Evolutionary conservation across 2,113 vertebrate species (phyloP).

Genomic region (Conger conger): DNA sequence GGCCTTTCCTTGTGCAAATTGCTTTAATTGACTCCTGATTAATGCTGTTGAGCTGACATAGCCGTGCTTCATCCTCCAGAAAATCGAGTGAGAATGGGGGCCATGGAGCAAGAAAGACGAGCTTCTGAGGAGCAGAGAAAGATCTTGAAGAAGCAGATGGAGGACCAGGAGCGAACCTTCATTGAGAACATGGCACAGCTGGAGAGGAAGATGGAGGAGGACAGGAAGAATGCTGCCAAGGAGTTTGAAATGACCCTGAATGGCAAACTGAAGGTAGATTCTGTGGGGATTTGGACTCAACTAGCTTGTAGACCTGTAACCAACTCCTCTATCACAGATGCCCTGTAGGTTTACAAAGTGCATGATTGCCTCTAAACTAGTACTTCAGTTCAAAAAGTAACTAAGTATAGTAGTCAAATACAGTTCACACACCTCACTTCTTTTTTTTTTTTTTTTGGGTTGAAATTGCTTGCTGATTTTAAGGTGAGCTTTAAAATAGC

Average conservation of each 20-base stretch:
- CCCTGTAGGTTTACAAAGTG: too few relatives aligned
- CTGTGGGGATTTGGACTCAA: too few relatives aligned
- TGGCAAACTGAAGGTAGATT: conserved; percentile 21
- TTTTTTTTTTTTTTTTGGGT: too few relatives aligned
- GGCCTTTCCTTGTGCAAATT: too few relatives aligned
- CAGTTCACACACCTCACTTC: too few relatives aligned
- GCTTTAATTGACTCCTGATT: neutral
- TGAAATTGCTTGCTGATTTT: too few relatives aligned
- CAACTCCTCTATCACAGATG: too few relatives aligned
- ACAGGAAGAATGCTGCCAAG: neutral
- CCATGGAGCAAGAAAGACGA: conserved; percentile 13
- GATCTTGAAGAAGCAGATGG: conserved; percentile 11
- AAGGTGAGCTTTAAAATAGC: too few relatives aligned
- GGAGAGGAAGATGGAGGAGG: conserved; percentile 15
- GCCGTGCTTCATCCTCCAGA: conserved; percentile 15
- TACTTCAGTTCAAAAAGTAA: too few relatives aligned
- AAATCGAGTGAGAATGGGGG: conserved; percentile 24
- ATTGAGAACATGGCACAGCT: conserved; percentile 18
- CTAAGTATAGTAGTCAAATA: too few relatives aligned
- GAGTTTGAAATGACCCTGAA: conserved; percentile 10
- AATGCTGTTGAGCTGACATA: neutral
- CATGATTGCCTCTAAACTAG: too few relatives aligned
- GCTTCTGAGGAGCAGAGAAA: conserved; percentile 24
- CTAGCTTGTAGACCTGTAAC: too few relatives aligned
- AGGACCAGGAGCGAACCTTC: conserved; percentile 25